phyloP scores from a whole-genome alignment of 1,140 invertebrate species.

The Habropoda laboriosa region DNA sequence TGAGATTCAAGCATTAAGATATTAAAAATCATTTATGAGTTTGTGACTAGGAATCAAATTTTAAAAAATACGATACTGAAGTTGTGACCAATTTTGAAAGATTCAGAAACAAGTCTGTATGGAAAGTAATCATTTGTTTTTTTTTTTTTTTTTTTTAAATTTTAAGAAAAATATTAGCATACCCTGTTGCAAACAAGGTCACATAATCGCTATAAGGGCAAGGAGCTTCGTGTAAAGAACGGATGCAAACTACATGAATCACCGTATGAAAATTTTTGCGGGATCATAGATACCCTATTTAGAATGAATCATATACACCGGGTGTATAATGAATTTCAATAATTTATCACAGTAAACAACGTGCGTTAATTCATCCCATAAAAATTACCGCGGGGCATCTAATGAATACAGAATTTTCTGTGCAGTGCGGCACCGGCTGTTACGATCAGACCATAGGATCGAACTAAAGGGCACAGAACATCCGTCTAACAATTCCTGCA shows the following conservation, averaged over 20 bases:
- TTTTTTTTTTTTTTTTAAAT: no score
- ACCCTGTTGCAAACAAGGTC: not conserved
- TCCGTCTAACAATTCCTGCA: constrained; percentile 36
- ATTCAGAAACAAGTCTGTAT: no score
- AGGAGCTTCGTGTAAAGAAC: no score
- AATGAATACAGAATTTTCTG: constrained; percentile 5
- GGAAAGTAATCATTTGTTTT: no score
- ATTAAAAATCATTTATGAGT: no score
- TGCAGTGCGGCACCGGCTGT: not conserved
- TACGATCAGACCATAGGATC: constrained; percentile 17
- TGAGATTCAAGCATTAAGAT: no score
- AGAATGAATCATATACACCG: not conserved
- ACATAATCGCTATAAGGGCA: not conserved
- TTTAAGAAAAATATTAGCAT: no score
- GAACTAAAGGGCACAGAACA: constrained; percentile 45
- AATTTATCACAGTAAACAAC: constrained; percentile 4
- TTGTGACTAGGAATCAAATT: no score
- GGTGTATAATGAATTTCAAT: not conserved
- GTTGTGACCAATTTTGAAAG: no score
- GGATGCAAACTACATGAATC: not conserved
- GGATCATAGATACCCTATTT: not conserved
- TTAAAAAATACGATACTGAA: no score
- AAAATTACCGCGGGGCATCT: not conserved
- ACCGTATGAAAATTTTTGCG: not conserved
- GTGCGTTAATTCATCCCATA: constrained; percentile 1